Base-by-base conservation (phyloP, 2,113 vertebrate species). In the Channa maculata region DNA sequence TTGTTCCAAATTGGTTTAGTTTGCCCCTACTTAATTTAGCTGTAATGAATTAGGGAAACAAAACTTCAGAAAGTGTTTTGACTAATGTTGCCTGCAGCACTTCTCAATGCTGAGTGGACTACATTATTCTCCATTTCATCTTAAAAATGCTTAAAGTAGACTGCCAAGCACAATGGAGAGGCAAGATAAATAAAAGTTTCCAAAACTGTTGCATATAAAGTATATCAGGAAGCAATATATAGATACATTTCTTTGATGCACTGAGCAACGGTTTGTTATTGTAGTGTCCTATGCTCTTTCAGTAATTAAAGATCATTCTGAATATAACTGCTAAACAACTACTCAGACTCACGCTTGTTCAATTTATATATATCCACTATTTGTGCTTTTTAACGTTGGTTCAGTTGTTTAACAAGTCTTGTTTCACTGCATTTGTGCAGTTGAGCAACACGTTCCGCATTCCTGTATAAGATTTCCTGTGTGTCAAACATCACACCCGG, bases 391-490 rank as follows among this genome's bases (percentile, higher is more conserved):
- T 9, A 34, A 12, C 15, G 5, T 12, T 10, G 3, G 14, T 67
- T 46, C 10, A 60, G 55, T 60, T 70, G 55, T 46, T 53, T 6
- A 45, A 66, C 61, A 61, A 58, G 65, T 33, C 67, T 38, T 49
- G 45, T 54, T 33, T 41, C n/a, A 1, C 3, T n/a, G 3, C 6
- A 33, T 62, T 71, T 46, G 38, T 39, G 6, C 54, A 51, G 39
- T 46, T 15, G 3, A 24, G 33, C 61, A 33, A 54, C n/a, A 43
- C 3, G 44, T 8, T 9, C 8, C 8, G 14, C 39, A 69, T 53
- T 60, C 44, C 24, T 50, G 5, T 41, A 41, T 6, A 6, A 71
- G 46, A n/a, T 39, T 71, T 10, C 15, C 57, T 44, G 12, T 38
- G 15, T 8, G 55, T 77, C 74, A 79, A 62, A 54, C 55, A 45